Base-by-base conservation (phyloP, 2,888 invertebrate genomes). In the Drosophila eohydei region DNA sequence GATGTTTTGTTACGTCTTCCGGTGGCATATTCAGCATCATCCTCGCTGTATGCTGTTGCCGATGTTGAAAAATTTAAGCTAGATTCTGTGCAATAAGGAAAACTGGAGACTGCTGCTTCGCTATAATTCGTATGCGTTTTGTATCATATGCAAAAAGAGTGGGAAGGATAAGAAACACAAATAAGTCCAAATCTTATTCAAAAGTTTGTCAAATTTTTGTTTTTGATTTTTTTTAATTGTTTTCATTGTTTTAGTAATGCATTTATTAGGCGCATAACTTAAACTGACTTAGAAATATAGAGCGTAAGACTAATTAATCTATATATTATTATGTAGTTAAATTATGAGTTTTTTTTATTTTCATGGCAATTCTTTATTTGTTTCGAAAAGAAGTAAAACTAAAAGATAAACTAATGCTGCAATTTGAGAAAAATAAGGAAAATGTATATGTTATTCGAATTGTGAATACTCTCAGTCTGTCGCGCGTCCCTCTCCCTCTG, bases 1-100 rank as follows among this genome's bases (percentile, higher is more conserved):
- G 96, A 95, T 92, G 95, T 94, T 94, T 96, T 96, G 93, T 94
- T 95, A 94, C 96, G 95, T 94, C 96, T 95, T 87, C 94, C 94
- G 50, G 94, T 93, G 71, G 95, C 94, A 93, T 95, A 96, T 91
- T 96, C 96, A 73, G 94, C 94, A 92, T 96, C 96, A 92, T 96
- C 96, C 91, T 96, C 96, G 66, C 95, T 96, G 61, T 94, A 94
- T 62, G 95, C 93, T 72, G 94, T 92, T 66, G 92, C 94, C 70
- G 94, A 94, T 75, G 95, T 95, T 71, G 95, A 94, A 93, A 96
- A 96, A 93, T 95, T 95, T 89, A 96, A 91, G 60, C 93, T 93
- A 90, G 92, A 92, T 91, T 93, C 93, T 88, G 92, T 91, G 86
- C 93, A 93, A 91, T 93, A 93, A 90, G 93, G 91, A 92, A 93